Evolutionary conservation across 2,888 invertebrate species (phyloP).

Genomic region (Acheta domesticus): DNA sequence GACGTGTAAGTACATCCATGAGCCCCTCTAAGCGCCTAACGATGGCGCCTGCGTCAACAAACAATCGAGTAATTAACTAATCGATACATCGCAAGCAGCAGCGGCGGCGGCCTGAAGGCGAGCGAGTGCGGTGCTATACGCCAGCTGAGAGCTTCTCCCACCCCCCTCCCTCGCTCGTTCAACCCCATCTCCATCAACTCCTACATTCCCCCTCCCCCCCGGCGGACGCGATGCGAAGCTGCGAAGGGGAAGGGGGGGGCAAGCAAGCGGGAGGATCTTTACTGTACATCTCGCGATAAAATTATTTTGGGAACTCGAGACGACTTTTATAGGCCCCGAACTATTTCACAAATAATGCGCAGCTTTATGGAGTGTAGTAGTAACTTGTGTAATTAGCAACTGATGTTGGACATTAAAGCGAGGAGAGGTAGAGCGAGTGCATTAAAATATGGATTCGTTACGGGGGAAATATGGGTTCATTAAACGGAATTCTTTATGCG

Average conservation of each 20-base stretch:
- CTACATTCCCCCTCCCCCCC: background rate
- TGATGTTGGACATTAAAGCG: slow-evolving; percentile 10
- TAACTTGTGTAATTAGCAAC: slow-evolving; percentile 10
- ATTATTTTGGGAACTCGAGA: background rate
- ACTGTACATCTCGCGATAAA: background rate
- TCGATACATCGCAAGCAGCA: background rate
- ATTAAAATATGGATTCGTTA: slow-evolving; percentile 7
- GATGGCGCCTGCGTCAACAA: background rate
- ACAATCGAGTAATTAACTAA: slow-evolving; percentile 9
- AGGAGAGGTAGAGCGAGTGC: background rate
- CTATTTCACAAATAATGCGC: slow-evolving; percentile 18
- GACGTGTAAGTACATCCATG: background rate
- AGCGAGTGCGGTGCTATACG: background rate
- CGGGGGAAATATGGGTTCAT: slow-evolving; percentile 3
- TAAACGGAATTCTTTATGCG: slow-evolving; percentile 18
- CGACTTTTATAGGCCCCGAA: background rate
- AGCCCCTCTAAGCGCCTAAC: background rate
- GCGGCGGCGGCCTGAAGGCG: background rate
- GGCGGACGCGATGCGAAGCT: background rate
- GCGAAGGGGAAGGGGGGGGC: background rate
- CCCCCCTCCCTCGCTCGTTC: too few relatives aligned
- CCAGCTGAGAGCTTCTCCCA: too few relatives aligned
- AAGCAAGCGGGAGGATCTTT: background rate
- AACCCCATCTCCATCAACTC: too few relatives aligned
- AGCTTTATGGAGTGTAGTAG: slow-evolving; percentile 18